Evolutionary conservation across 37 sponge, comb jelly and placozoan genomes (phyloP).

Genomic region (Halisarca cf. caerulea): DNA sequence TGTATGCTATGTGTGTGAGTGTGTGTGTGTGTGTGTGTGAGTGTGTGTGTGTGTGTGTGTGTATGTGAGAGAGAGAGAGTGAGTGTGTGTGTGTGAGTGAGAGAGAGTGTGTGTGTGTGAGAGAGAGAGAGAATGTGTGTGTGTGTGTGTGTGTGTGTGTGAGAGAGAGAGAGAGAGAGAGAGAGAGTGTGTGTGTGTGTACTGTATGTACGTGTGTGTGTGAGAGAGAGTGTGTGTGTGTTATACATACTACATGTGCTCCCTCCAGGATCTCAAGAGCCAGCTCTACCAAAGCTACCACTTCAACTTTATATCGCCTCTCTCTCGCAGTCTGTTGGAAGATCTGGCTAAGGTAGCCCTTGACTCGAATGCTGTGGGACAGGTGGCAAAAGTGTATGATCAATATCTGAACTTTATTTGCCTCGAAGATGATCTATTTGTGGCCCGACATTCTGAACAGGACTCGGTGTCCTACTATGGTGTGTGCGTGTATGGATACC

Average conservation of each 20-base stretch:
- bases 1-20: too few relatives aligned
- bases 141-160: too few relatives aligned
- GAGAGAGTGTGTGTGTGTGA: too few relatives aligned
- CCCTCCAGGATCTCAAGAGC: constrained; percentile 48
- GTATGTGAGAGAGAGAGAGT: too few relatives aligned
- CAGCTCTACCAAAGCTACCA: constrained; percentile 85
- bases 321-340: constrained; percentile 82
- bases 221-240: too few relatives aligned
- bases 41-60: too few relatives aligned
- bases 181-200: too few relatives aligned
- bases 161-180: too few relatives aligned
- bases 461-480: constrained; percentile 83
- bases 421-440: constrained; percentile 92
- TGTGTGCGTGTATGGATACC: constrained; percentile 16
- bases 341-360: constrained; percentile 84
- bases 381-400: constrained; percentile 86
- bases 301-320: constrained; percentile 92
- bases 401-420: constrained; percentile 95
- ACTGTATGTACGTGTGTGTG: too few relatives aligned
- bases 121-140: too few relatives aligned
- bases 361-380: constrained; percentile 66
- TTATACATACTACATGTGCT: not conserved
- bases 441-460: constrained; percentile 65
- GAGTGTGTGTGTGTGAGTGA: too few relatives aligned
- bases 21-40: too few relatives aligned